phyloP scores from a whole-genome alignment of 64 coral and sea anemone species.

The Cladopsammia gracilis region DNA sequence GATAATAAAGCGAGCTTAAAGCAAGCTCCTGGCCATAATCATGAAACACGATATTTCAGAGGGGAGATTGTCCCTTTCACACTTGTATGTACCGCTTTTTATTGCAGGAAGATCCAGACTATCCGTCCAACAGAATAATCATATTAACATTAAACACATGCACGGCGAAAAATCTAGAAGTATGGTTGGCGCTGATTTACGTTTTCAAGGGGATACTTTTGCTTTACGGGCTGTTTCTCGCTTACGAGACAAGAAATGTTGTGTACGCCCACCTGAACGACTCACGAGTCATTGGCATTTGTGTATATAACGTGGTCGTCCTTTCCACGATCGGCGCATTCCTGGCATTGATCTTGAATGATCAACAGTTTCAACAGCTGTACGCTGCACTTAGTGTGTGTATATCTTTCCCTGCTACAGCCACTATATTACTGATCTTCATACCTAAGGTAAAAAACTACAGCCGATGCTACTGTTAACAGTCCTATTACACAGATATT shows the following conservation, averaged over 20 bases:
- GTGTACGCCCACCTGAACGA: conserved; percentile 94
- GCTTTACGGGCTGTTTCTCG: conserved; percentile 95
- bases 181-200: conserved; percentile 90
- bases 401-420: conserved; percentile 83
- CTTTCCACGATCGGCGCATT: conserved; percentile 80
- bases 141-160: conserved; percentile 67
- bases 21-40: too few relatives aligned
- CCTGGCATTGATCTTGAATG: conserved; percentile 65
- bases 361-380: conserved; percentile 63
- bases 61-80: too few relatives aligned
- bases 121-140: conserved; percentile 12
- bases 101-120: conserved; percentile 32
- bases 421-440: conserved; percentile 85
- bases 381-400: conserved; percentile 82
- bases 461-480: too few relatives aligned
- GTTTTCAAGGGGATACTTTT: conserved; percentile 90
- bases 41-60: too few relatives aligned
- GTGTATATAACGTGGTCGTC: conserved; percentile 96
- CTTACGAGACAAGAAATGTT: conserved; percentile 96
- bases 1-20: too few relatives aligned
- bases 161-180: conserved; percentile 42
- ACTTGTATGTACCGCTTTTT: neutral
- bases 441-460: conserved; percentile 86
- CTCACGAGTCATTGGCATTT: conserved; percentile 93
- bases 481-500: too few relatives aligned